Conservation (phyloP, 2,888 invertebrate genomes). For the Hydroisotoma schaefferi region DNA sequence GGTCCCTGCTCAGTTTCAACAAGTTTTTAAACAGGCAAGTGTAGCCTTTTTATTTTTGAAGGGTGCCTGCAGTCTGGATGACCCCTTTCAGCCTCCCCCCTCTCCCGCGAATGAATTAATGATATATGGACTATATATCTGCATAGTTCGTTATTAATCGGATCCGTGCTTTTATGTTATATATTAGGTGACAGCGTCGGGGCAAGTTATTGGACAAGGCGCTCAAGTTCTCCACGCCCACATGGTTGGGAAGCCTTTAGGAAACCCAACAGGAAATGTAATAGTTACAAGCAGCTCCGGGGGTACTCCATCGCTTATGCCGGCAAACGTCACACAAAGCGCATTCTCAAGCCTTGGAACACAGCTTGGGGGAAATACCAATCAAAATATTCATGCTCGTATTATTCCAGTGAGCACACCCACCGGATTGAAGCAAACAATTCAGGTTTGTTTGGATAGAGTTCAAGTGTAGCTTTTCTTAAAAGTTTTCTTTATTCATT, state of each 20-base stretch:
- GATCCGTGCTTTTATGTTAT: not conserved
- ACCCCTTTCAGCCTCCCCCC: not conserved
- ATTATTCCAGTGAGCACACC: conserved; percentile 27
- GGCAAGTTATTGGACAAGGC: conserved; percentile 37
- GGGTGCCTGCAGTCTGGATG: too few species aligned
- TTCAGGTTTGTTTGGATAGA: not conserved
- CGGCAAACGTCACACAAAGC: conserved; percentile 4
- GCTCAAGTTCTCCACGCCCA: conserved; percentile 39
- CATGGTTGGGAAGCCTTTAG: conserved; percentile 27
- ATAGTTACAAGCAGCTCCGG: conserved; percentile 23
- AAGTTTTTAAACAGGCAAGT: conserved; percentile 63
- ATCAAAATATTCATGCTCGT: conserved; percentile 21
- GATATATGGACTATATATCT: too few species aligned
- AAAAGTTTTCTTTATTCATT: not conserved
- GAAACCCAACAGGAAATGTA: conserved; percentile 17
- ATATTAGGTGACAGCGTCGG: conserved; percentile 29
- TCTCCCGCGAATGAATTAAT: too few species aligned
- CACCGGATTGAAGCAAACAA: conserved; percentile 19
- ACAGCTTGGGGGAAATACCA: conserved; percentile 9
- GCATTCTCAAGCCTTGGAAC: not conserved
- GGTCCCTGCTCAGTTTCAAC: conserved; percentile 71
- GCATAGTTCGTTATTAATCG: not conserved
- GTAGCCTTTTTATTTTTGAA: not conserved
- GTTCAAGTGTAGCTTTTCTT: not conserved
- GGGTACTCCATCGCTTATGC: not conserved